Evolutionary conservation across 2,113 vertebrate species (phyloP).

Genomic region (Mus pahari): DNA sequence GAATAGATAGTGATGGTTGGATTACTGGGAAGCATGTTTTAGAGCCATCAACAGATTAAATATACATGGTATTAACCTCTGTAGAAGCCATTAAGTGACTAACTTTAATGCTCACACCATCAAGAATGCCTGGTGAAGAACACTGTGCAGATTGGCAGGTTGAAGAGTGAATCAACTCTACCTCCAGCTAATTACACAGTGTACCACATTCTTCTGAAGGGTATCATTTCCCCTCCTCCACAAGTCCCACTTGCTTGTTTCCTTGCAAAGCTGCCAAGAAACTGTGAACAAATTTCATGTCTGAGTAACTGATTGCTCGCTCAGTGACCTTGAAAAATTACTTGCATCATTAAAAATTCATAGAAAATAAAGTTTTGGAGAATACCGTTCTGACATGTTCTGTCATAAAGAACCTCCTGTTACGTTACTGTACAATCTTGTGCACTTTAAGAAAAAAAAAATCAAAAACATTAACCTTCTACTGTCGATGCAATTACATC

Average conservation of each 20-base stretch:
- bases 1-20: not conserved
- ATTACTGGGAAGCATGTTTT: conserved; percentile 73
- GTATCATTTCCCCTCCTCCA: conserved; percentile 65
- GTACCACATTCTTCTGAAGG: conserved; percentile 67
- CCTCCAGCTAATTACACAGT: conserved; percentile 68
- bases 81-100: conserved; percentile 40
- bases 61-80: not conserved
- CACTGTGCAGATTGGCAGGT: conserved; percentile 58
- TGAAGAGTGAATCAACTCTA: conserved; percentile 30
- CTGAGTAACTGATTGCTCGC: conserved; percentile 88
- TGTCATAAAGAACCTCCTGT: conserved; percentile 86
- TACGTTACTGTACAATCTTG: conserved; percentile 77
- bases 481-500: not conserved
- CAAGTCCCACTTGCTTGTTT: conserved; percentile 80
- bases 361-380: conserved; percentile 87
- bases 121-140: conserved; percentile 68
- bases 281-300: conserved; percentile 89
- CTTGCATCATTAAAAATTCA: conserved; percentile 90
- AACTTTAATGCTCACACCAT: not conserved
- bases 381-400: conserved; percentile 82
- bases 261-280: conserved; percentile 87
- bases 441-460: conserved; percentile 62
- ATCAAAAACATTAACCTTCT: conserved; percentile 50
- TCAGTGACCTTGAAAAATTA: conserved; percentile 90
- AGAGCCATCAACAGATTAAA: not conserved